Conservation (phyloP, 2,888 invertebrate species). For the Eurytoma adleriae region DNA sequence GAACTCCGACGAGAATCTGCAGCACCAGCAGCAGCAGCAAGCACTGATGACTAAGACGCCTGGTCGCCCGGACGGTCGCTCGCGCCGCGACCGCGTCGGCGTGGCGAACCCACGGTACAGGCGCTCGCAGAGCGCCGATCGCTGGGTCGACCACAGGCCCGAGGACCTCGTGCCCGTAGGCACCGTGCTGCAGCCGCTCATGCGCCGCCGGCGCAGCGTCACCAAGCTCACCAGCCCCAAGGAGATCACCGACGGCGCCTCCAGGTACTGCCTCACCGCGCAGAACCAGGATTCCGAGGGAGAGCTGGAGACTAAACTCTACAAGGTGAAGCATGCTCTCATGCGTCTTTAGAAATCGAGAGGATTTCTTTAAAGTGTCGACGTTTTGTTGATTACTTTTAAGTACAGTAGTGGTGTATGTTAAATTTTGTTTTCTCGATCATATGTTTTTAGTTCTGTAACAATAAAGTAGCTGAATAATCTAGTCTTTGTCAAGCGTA, state of each 20-base stretch:
- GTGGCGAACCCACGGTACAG: conserved; percentile 86
- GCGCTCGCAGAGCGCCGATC: conserved; percentile 87
- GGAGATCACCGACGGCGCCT: conserved; percentile 77
- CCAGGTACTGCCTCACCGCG: conserved; percentile 94
- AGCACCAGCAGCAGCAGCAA: conserved; percentile 26
- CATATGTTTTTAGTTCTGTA: neutral
- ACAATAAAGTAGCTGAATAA: too few relatives aligned
- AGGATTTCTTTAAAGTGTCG: neutral
- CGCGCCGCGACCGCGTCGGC: conserved; percentile 79
- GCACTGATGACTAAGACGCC: conserved; percentile 59
- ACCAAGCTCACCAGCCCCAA: conserved; percentile 88
- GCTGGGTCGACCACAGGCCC: conserved; percentile 94
- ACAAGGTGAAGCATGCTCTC: conserved; percentile 83
- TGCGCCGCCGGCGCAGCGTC: conserved; percentile 89
- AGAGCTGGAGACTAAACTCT: conserved; percentile 93
- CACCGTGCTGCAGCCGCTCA: conserved; percentile 92
- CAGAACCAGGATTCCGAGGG: conserved; percentile 96
- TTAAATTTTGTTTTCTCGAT: neutral
- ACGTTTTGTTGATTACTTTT: neutral
- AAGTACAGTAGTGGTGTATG: neutral
- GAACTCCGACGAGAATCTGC: conserved; percentile 36
- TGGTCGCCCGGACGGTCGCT: conserved; percentile 63
- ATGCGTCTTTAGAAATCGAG: neutral
- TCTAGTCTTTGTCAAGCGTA: too few relatives aligned
- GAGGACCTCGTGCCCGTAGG: conserved; percentile 87